Conservation (phyloP, 2,888 invertebrate species). For the Acholoe squamosa region DNA sequence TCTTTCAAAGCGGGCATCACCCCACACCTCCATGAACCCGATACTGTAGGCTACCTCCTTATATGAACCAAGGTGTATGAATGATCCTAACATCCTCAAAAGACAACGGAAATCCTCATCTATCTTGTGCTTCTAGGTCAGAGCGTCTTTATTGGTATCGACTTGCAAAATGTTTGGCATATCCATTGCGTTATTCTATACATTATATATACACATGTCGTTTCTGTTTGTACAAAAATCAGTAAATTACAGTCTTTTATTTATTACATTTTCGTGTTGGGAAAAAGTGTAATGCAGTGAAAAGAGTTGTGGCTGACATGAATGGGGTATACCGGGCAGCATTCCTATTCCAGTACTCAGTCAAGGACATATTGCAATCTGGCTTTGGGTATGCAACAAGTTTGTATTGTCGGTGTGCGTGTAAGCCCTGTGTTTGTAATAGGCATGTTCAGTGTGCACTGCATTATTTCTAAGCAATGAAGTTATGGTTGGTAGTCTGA, state of each 20-base stretch:
- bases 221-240: slow-evolving; percentile 16
- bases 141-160: not conserved
- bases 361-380: not conserved
- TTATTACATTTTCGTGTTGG: not conserved
- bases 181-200: slow-evolving; percentile 49
- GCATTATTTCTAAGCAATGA: not conserved
- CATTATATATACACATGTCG: not conserved
- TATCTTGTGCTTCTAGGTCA: not conserved
- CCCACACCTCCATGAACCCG: slow-evolving; percentile 11
- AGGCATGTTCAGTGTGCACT: not conserved
- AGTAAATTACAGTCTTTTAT: not conserved
- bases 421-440: slow-evolving; percentile 17
- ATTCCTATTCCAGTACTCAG: slow-evolving; percentile 36
- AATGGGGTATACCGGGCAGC: slow-evolving; percentile 46
- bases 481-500: not conserved
- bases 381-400: slow-evolving; percentile 45
- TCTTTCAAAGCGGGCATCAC: not conserved
- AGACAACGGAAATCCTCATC: slow-evolving; percentile 52
- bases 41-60: slow-evolving; percentile 43
- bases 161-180: slow-evolving; percentile 57
- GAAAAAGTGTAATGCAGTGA: not conserved
- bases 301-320: not conserved
- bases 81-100: slow-evolving; percentile 24
- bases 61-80: not conserved
- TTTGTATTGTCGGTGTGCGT: slow-evolving; percentile 6